A percentile compares a stretch with the other conserved stretches of the same genome.
Evolutionary conservation across 2,888 invertebrate species (phyloP).

Genomic region (Strigamia maritima): DNA sequence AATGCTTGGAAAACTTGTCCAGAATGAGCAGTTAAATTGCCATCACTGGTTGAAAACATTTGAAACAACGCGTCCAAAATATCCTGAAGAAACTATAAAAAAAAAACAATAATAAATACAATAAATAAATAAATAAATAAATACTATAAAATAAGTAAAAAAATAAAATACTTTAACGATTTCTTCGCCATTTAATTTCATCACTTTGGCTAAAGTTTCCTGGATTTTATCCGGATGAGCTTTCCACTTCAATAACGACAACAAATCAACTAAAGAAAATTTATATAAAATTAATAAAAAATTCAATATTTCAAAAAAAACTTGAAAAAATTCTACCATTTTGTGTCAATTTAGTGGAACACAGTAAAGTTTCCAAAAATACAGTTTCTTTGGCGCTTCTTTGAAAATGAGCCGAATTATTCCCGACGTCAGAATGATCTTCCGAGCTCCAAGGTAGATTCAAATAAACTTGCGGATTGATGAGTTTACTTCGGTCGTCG

Average conservation of each 20-base stretch:
- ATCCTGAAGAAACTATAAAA: constrained; percentile 73
- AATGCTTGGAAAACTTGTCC: constrained; percentile 88
- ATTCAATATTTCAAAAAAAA: too few relatives aligned
- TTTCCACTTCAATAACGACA: constrained; percentile 88
- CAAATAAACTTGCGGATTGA: constrained; percentile 58
- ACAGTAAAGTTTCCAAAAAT: constrained; percentile 75
- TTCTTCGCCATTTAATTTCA: constrained; percentile 81
- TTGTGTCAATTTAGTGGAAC: constrained; percentile 95
- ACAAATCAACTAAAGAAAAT: constrained; percentile 75
- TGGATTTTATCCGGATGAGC: constrained; percentile 81
- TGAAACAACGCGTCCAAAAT: constrained; percentile 89
- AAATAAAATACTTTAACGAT: constrained; percentile 64
- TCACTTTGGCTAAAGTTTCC: constrained; percentile 75
- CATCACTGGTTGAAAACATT: constrained; percentile 89
- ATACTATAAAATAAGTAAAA: too few relatives aligned
- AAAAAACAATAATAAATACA: constrained; percentile 26
- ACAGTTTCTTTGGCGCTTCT: constrained; percentile 81
- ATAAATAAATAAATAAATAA: too few relatives aligned
- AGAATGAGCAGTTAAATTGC: constrained; percentile 81
- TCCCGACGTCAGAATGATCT: constrained; percentile 46
- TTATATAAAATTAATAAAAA: too few relatives aligned
- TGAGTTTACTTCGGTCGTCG: constrained; percentile 70
- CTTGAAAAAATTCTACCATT: constrained; percentile 62
- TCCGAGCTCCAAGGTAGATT: constrained; percentile 41
- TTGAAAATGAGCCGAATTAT: constrained; percentile 58